phyloP scores from a whole-genome alignment of 2,888 invertebrate species.

The Diploptera punctata region DNA sequence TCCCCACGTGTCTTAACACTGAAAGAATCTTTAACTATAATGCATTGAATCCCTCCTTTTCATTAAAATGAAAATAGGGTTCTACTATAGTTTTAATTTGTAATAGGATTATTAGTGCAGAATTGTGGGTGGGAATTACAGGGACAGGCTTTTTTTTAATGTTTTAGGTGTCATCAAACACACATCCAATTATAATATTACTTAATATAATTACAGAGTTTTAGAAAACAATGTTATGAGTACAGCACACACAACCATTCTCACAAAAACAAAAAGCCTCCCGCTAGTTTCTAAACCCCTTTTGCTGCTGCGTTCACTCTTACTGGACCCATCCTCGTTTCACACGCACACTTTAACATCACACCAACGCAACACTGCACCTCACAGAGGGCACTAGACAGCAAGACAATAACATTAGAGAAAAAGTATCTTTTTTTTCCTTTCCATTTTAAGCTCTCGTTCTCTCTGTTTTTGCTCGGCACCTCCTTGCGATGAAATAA shows the following conservation, averaged over 20 bases:
- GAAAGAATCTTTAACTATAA: too few relatives aligned
- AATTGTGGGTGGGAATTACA: neutral
- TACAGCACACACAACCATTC: conserved; percentile 18
- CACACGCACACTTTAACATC: conserved; percentile 15
- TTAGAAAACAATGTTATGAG: conserved; percentile 15
- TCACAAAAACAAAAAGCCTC: neutral
- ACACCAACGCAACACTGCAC: conserved; percentile 34
- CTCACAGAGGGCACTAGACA: conserved; percentile 43
- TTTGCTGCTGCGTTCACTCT: neutral
- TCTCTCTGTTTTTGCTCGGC: conserved; percentile 26
- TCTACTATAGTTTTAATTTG: too few relatives aligned
- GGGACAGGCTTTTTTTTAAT: too few relatives aligned
- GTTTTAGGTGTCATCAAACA: conserved; percentile 16
- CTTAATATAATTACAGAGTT: conserved; percentile 27
- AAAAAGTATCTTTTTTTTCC: conserved; percentile 31
- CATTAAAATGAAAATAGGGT: too few relatives aligned
- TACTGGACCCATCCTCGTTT: neutral
- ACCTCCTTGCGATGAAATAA: conserved; percentile 15
- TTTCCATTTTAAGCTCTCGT: conserved; percentile 24
- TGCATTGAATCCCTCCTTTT: too few relatives aligned
- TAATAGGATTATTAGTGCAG: too few relatives aligned
- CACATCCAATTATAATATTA: conserved; percentile 10
- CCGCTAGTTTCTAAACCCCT: neutral
- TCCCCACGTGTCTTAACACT: too few relatives aligned
- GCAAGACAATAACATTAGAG: conserved; percentile 31